Conservation (phyloP, 2,888 invertebrate species). For the Galerucella nymphaeae region DNA sequence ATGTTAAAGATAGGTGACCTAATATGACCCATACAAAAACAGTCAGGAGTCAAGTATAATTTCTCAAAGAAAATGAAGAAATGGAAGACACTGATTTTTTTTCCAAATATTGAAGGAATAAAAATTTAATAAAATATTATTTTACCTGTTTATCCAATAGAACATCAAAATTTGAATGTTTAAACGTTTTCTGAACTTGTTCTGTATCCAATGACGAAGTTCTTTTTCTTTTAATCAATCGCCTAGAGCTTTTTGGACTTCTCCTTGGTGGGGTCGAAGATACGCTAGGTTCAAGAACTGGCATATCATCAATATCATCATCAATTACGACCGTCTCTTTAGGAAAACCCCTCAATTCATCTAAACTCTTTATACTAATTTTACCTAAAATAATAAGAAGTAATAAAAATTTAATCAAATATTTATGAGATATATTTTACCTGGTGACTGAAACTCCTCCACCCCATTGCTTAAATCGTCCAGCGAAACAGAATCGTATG, state of each 20-base stretch:
- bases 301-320: constrained; percentile 21
- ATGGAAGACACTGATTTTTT: too few relatives aligned
- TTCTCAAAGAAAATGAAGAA: too few relatives aligned
- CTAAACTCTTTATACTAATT: constrained; percentile 39
- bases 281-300: constrained; percentile 13
- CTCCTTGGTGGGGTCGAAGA: background rate
- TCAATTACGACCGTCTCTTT: constrained; percentile 19
- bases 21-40: too few relatives aligned
- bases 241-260: constrained; percentile 21
- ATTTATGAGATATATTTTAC: background rate
- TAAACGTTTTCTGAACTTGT: constrained; percentile 15
- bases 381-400: constrained; percentile 14
- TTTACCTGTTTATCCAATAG: constrained; percentile 30
- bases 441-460: background rate
- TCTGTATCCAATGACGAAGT: constrained; percentile 33
- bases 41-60: too few relatives aligned
- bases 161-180: constrained; percentile 20
- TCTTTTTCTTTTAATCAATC: constrained; percentile 35
- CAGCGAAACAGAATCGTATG: background rate
- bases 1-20: too few relatives aligned
- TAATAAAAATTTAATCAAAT: background rate
- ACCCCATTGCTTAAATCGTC: background rate
- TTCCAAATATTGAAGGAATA: too few relatives aligned
- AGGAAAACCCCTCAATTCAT: constrained; percentile 37
- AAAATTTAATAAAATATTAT: background rate